phyloP scores from a whole-genome alignment of 2,113 vertebrate species.

The Microtus ochrogaster region DNA sequence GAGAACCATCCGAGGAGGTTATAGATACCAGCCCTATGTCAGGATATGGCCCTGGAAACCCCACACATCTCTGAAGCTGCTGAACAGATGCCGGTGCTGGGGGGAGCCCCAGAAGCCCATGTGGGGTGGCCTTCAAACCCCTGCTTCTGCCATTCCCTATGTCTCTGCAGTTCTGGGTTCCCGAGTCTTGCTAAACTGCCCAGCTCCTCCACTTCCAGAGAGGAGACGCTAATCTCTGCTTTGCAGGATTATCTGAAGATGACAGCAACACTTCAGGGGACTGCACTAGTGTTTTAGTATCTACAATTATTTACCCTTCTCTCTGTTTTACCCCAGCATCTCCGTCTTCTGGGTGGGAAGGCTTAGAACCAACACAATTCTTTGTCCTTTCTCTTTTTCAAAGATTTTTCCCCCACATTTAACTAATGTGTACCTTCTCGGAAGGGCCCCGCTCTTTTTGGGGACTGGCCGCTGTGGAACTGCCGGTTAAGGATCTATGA shows the following conservation, averaged over 20 bases:
- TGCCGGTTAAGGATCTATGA: neutral
- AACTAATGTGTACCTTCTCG: neutral
- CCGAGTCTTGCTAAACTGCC: neutral
- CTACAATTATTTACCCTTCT: neutral
- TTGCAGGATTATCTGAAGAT: neutral
- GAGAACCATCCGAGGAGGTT: neutral
- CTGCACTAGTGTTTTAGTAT: no score
- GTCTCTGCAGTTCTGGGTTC: neutral
- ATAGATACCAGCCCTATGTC: neutral
- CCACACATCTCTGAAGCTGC: neutral
- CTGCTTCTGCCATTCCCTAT: neutral
- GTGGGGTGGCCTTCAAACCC: neutral
- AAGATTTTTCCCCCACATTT: neutral
- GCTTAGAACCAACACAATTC: neutral
- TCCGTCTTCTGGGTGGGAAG: neutral
- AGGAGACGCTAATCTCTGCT: neutral
- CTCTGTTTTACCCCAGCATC: neutral
- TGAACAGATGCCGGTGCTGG: neutral
- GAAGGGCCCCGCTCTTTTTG: neutral
- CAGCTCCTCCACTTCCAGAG: neutral
- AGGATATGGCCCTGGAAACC: neutral
- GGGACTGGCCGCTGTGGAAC: neutral
- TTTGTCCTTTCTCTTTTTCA: neutral
- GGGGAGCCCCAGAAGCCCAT: neutral
- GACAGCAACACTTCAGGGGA: neutral